Conservation (phyloP, 2,888 invertebrate genomes). For the Chalcis sispes region DNA sequence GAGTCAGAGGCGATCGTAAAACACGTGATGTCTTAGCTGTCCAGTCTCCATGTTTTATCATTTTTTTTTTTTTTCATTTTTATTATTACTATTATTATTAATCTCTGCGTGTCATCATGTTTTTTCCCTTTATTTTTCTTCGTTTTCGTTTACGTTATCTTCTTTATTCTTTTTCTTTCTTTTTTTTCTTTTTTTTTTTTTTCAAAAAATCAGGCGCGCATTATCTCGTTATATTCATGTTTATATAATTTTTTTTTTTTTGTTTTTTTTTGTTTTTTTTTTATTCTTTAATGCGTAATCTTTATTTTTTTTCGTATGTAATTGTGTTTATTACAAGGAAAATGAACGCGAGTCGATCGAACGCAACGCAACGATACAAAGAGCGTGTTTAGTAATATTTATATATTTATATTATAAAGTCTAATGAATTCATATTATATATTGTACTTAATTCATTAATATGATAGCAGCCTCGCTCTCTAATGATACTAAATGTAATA, state of each 20-base stretch:
- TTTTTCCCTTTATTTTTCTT: no score
- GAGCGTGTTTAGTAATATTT: slow-evolving; percentile 70
- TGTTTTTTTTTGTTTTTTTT: slow-evolving; percentile 28
- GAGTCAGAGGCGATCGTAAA: slow-evolving; percentile 62
- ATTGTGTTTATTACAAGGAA: slow-evolving; percentile 47
- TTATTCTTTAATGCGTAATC: no score
- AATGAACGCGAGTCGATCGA: slow-evolving; percentile 57
- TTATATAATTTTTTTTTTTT: slow-evolving; percentile 29
- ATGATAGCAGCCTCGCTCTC: slow-evolving; percentile 75
- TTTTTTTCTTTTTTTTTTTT: slow-evolving; percentile 24
- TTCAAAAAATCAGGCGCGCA: slow-evolving; percentile 54
- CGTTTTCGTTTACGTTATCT: slow-evolving; percentile 23
- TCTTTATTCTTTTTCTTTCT: slow-evolving; percentile 48
- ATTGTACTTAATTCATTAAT: slow-evolving; percentile 76
- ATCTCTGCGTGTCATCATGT: slow-evolving; percentile 39
- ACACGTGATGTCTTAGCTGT: slow-evolving; percentile 61
- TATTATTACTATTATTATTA: slow-evolving; percentile 34
- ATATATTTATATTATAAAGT: slow-evolving; percentile 73
- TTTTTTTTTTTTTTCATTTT: slow-evolving; percentile 44
- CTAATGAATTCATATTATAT: slow-evolving; percentile 75
- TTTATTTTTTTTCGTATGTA: no score
- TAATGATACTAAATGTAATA: slow-evolving; percentile 76
- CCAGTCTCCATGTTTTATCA: slow-evolving; percentile 57
- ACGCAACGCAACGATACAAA: slow-evolving; percentile 61
- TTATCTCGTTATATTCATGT: slow-evolving; percentile 42